Percentiles rank a stretch among this genome's conserved stretches.
Conservation (phyloP, 1,140 invertebrate species). For the Drosophila fuyamai region DNA sequence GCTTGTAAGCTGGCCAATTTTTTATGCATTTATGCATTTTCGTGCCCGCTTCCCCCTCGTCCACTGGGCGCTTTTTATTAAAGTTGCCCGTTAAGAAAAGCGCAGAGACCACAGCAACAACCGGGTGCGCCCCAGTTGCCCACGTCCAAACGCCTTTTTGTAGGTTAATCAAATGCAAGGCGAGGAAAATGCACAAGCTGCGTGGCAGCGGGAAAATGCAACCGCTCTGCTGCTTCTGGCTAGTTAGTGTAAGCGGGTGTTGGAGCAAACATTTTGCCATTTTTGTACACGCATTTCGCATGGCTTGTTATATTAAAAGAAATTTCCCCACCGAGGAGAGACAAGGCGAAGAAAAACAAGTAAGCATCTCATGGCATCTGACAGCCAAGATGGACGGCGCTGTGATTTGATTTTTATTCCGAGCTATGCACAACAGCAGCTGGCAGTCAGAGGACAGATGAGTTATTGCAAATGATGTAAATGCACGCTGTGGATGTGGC, state of each 20-base stretch:
- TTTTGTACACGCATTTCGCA: constrained; percentile 46
- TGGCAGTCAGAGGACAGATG: constrained; percentile 25
- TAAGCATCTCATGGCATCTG: constrained; percentile 54
- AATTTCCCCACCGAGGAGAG: constrained; percentile 44
- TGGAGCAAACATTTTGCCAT: constrained; percentile 49
- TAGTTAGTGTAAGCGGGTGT: constrained; percentile 62
- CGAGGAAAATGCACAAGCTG: constrained; percentile 27
- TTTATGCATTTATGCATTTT: constrained; percentile 82
- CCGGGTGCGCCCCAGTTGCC: constrained; percentile 18
- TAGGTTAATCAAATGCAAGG: constrained; percentile 81
- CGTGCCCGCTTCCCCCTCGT: constrained; percentile 15
- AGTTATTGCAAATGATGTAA: constrained; percentile 43
- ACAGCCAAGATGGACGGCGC: constrained; percentile 67
- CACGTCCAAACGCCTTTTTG: constrained; percentile 53
- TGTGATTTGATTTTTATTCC: constrained; percentile 60
- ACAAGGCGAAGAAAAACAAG: constrained; percentile 29
- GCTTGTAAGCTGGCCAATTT: constrained; percentile 80
- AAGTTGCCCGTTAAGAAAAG: constrained; percentile 66
- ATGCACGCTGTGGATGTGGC: constrained; percentile 18
- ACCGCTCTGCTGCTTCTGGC: constrained; percentile 18
- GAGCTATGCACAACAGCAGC: constrained; percentile 37
- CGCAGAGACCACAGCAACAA: constrained; percentile 51
- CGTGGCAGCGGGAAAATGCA: constrained; percentile 20
- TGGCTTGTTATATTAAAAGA: constrained; percentile 71
- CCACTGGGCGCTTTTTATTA: constrained; percentile 46